phyloP scores from a whole-genome alignment of 2,113 vertebrate species.

The Petaurus breviceps region DNA sequence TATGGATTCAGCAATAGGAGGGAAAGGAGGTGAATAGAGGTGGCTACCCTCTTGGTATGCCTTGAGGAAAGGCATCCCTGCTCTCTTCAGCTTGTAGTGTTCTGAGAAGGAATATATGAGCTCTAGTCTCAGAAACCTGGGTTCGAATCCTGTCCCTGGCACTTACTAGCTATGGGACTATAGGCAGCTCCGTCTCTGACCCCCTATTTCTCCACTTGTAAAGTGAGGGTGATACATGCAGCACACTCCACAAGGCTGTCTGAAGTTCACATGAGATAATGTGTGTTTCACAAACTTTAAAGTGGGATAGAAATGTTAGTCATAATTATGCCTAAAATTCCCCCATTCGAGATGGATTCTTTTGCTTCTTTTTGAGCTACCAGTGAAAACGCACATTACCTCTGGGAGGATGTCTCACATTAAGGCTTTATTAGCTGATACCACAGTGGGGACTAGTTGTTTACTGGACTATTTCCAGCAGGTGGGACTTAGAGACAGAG shows the following conservation, averaged over 20 bases:
- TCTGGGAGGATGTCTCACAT: not conserved
- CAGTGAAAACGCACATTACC: not conserved
- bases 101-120: not conserved
- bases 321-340: not conserved
- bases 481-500: too few relatives aligned
- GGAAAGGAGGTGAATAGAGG: not conserved
- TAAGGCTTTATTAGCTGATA: not conserved
- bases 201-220: not conserved
- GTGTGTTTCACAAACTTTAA: not conserved
- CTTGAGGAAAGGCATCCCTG: not conserved
- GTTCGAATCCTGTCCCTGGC: too few relatives aligned
- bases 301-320: not conserved
- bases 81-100: not conserved
- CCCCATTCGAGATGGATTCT: too few relatives aligned
- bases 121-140: too few relatives aligned
- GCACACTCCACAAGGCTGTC: not conserved
- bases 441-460: not conserved
- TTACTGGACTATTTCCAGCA: not conserved
- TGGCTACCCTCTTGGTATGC: not conserved
- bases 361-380: not conserved
- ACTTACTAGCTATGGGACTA: not conserved
- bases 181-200: not conserved
- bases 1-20: constrained; percentile 2
- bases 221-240: not conserved
- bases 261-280: not conserved